Conservation (phyloP, 1,140 invertebrate species). For the Euglossa dilemma region DNA sequence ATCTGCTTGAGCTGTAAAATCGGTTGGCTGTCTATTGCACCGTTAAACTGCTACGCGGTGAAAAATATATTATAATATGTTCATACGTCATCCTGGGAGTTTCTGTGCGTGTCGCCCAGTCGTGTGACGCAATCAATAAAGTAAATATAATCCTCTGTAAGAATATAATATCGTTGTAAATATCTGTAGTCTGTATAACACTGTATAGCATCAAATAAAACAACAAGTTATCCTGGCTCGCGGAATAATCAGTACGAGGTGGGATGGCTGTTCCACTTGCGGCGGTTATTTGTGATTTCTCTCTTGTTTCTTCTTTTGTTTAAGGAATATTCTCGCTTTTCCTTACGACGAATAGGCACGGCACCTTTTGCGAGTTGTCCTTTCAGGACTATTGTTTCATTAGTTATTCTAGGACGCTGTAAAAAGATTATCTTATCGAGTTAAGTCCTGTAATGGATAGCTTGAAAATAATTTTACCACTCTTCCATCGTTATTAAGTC, state of each 20-base stretch:
- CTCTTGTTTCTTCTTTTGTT: constrained; percentile 56
- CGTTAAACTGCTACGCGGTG: constrained; percentile 76
- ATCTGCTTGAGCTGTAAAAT: constrained; percentile 80
- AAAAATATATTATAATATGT: constrained; percentile 80
- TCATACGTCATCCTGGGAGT: constrained; percentile 52
- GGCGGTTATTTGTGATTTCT: constrained; percentile 69
- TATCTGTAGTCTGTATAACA: constrained; percentile 84
- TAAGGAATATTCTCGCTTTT: constrained; percentile 48
- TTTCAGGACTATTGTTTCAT: constrained; percentile 39
- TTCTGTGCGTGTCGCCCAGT: constrained; percentile 54
- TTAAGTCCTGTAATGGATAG: constrained; percentile 15
- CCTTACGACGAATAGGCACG: constrained; percentile 74
- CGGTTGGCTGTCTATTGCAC: constrained; percentile 81
- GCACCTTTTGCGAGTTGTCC: constrained; percentile 65
- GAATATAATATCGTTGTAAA: constrained; percentile 84
- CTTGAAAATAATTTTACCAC: neutral
- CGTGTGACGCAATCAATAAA: constrained; percentile 75
- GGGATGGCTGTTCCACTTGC: constrained; percentile 83
- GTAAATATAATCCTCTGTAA: constrained; percentile 84
- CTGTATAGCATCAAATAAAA: constrained; percentile 83
- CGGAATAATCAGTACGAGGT: constrained; percentile 82
- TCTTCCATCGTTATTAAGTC: neutral
- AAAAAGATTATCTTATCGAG: constrained; percentile 9
- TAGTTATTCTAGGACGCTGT: constrained; percentile 23
- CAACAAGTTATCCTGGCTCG: constrained; percentile 81